These are phyloP conservation scores for Antigone vipio DNA, from an alignment of 2,113 vertebrate genomes.

Conservation along the genomic window DNA sequence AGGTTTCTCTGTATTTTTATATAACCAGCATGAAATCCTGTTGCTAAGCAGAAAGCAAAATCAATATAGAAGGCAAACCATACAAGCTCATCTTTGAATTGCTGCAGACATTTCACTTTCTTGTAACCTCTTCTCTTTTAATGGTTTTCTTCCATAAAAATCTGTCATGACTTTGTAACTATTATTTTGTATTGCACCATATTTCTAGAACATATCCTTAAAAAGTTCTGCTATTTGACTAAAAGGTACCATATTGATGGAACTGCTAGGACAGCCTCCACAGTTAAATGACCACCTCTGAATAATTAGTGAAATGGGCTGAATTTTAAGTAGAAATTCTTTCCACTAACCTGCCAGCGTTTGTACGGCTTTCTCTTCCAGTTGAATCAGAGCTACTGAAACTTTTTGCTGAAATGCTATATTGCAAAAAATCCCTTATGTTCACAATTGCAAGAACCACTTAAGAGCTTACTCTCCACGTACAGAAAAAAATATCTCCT, in stretches of 20 bases:
- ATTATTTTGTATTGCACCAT: neutral
- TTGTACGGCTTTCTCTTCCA: neutral
- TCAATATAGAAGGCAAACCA: conserved; percentile 6
- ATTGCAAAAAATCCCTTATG: neutral
- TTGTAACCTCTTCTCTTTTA: neutral
- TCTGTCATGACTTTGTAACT: neutral
- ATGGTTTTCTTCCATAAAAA: neutral
- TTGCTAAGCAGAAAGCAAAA: conserved; percentile 53
- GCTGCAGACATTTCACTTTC: neutral
- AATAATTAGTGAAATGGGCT: neutral
- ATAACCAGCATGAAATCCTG: neutral
- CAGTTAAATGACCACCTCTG: neutral
- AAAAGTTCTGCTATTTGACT: neutral
- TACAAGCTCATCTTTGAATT: neutral
- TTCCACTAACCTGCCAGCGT: neutral
- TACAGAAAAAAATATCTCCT: neutral
- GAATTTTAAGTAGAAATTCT: neutral
- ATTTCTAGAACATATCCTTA: neutral
- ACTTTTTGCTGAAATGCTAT: neutral
- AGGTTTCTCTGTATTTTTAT: neutral
- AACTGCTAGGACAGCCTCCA: neutral
- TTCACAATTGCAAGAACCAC: neutral
- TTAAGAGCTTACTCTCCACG: accelerated
- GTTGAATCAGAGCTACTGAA: neutral
- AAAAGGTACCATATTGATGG: neutral